Conservation (phyloP, 2,888 invertebrate species). For the Drosophila colorata region DNA sequence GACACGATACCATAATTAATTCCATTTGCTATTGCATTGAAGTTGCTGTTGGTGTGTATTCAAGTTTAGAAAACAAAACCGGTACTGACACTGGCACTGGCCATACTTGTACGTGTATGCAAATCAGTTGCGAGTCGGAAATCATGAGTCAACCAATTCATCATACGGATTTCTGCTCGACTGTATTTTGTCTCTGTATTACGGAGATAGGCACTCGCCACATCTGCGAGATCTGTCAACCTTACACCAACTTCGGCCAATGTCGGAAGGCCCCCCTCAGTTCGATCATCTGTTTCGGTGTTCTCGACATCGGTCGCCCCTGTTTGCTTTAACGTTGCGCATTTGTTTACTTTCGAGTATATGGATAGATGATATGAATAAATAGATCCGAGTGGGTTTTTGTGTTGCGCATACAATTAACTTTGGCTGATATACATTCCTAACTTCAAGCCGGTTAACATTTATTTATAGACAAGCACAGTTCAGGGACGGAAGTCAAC, state of each 20-base stretch:
- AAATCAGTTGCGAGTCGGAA: conserved; percentile 74
- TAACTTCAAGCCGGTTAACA: conserved; percentile 4
- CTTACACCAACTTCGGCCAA: conserved; percentile 14
- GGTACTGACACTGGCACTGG: conserved; percentile 70
- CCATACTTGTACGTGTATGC: conserved; percentile 80
- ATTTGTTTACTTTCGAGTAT: conserved; percentile 33
- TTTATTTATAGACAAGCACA: conserved; percentile 31
- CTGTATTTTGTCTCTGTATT: neutral
- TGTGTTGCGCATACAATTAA: conserved; percentile 55
- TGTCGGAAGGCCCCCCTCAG: conserved; percentile 6
- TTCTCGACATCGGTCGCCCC: neutral
- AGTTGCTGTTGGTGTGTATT: conserved; percentile 53
- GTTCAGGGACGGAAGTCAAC: conserved; percentile 23
- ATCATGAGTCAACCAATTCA: conserved; percentile 78
- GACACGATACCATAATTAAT: conserved; percentile 67
- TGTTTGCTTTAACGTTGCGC: neutral
- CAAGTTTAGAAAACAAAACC: conserved; percentile 77
- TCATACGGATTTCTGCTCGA: conserved; percentile 41
- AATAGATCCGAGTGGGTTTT: conserved; percentile 47
- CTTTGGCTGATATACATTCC: conserved; percentile 14
- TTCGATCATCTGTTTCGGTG: conserved; percentile 8
- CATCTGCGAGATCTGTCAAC: conserved; percentile 36
- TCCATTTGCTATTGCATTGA: conserved; percentile 60
- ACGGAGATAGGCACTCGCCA: conserved; percentile 5
- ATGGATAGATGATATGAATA: conserved; percentile 27